Evolutionary conservation across 2,113 vertebrate genomes (phyloP).

Genomic region (Baryphthengus martii): DNA sequence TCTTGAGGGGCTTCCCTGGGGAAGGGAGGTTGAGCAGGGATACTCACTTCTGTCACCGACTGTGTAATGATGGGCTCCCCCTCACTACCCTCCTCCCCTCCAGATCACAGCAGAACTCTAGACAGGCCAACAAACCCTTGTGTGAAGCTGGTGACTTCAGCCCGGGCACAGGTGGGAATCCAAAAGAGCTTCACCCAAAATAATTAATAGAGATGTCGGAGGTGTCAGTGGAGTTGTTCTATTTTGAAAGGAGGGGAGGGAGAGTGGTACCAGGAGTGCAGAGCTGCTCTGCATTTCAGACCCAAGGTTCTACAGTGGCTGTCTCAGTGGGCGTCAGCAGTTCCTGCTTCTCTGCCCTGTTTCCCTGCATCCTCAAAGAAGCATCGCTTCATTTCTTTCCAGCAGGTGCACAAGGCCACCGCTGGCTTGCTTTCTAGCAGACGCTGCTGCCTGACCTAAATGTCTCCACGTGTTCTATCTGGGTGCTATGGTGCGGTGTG

Average conservation of each 20-base stretch:
- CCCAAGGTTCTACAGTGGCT: background rate
- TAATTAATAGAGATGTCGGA: fast-evolving
- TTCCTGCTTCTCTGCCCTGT: background rate
- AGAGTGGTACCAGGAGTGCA: fast-evolving
- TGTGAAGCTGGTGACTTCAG: no score
- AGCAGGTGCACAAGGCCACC: background rate
- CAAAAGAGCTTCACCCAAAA: background rate
- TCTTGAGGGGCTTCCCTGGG: background rate
- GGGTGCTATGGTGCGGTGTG: fast-evolving
- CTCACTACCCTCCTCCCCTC: fast-evolving
- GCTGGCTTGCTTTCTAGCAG: background rate
- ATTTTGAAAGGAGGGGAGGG: background rate
- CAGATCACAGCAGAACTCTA: background rate
- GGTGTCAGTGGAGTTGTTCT: background rate
- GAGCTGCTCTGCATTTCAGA: background rate
- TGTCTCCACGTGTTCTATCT: fast-evolving
- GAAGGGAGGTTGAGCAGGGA: background rate
- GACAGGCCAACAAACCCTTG: background rate
- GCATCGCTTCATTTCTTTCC: background rate
- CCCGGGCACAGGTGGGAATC: background rate
- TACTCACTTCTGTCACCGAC: background rate
- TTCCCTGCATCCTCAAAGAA: background rate
- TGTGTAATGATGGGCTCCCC: fast-evolving
- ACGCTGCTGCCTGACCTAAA: constrained; percentile 18
- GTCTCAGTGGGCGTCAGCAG: background rate